Percentiles rank a stretch among this genome's conserved stretches.
phyloP scores from a whole-genome alignment of 2,888 invertebrate genomes.

The Taenaris catops region DNA sequence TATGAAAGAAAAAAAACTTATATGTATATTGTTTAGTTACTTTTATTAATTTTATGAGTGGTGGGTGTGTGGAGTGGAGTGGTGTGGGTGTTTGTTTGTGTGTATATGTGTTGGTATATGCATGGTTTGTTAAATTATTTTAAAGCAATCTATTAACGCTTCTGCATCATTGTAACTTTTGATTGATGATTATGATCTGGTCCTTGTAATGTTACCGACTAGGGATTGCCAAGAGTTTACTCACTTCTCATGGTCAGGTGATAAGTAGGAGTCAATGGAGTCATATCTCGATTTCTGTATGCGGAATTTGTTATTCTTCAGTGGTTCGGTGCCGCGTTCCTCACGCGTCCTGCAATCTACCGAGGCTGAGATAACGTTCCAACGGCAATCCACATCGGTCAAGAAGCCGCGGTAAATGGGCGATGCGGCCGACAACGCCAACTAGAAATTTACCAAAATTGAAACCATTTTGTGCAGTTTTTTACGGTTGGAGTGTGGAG shows the following conservation, averaged over 20 bases:
- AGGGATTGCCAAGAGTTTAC: slow-evolving; percentile 25
- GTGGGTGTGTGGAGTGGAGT: no score
- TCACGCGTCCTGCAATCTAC: slow-evolving; percentile 95
- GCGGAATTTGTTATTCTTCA: slow-evolving; percentile 81
- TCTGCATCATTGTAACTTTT: no score
- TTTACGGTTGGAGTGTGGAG: no score
- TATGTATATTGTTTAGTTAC: background rate
- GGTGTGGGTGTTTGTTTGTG: no score
- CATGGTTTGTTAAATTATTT: no score
- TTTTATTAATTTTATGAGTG: no score
- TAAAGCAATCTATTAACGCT: no score
- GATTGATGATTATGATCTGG: no score
- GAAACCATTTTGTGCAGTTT: no score
- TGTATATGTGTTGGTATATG: no score
- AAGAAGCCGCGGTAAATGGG: slow-evolving; percentile 96
- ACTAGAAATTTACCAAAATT: slow-evolving; percentile 80
- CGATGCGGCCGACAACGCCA: slow-evolving; percentile 98
- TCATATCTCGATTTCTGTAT: slow-evolving; percentile 98
- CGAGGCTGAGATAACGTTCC: slow-evolving; percentile 97
- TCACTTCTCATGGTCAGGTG: slow-evolving; percentile 89
- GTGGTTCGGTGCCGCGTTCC: slow-evolving; percentile 87
- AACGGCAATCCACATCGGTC: slow-evolving; percentile 97
- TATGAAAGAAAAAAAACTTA: background rate
- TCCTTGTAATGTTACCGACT: no score
- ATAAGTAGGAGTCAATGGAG: slow-evolving; percentile 98